Conservation (phyloP, 2,888 invertebrate genomes). For the Microctonus hyperodae region DNA sequence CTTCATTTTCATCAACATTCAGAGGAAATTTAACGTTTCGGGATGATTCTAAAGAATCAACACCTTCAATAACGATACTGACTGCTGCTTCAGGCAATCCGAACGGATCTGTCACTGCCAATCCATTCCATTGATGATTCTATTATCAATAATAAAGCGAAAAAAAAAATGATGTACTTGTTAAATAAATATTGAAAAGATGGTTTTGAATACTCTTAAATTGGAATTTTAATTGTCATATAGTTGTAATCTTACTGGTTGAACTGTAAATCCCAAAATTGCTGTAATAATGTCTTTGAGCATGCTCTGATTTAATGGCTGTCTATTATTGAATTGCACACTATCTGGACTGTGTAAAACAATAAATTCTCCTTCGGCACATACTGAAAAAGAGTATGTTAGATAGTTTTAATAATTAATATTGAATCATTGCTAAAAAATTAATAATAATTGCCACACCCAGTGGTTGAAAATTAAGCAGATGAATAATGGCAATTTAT, state of each 20-base stretch:
- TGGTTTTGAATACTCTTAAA: too few relatives aligned
- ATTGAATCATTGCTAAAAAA: not conserved
- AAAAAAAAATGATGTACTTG: not conserved
- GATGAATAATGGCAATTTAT: not conserved
- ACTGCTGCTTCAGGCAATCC: constrained; percentile 76
- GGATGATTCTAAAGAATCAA: constrained; percentile 56
- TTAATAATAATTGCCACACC: constrained; percentile 54
- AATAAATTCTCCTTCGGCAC: constrained; percentile 73
- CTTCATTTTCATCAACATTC: constrained; percentile 70
- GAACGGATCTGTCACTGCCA: constrained; percentile 76
- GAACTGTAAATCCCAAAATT: constrained; percentile 75
- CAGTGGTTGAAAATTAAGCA: constrained; percentile 19
- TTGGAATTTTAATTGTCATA: constrained; percentile 4
- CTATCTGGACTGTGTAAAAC: constrained; percentile 75
- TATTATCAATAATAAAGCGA: constrained; percentile 48
- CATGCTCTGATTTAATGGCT: constrained; percentile 69
- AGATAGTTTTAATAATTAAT: not conserved
- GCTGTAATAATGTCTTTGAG: constrained; percentile 78
- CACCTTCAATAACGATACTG: constrained; percentile 75
- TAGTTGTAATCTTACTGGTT: constrained; percentile 66
- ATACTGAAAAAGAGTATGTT: constrained; percentile 60
- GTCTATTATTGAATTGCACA: constrained; percentile 73
- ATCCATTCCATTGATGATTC: constrained; percentile 74
- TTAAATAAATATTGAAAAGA: not conserved
- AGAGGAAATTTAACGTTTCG: constrained; percentile 67